These are phyloP conservation scores for Actenoides lindsayi DNA, from an alignment of 2,113 vertebrate genomes.

Conservation along the genomic window DNA sequence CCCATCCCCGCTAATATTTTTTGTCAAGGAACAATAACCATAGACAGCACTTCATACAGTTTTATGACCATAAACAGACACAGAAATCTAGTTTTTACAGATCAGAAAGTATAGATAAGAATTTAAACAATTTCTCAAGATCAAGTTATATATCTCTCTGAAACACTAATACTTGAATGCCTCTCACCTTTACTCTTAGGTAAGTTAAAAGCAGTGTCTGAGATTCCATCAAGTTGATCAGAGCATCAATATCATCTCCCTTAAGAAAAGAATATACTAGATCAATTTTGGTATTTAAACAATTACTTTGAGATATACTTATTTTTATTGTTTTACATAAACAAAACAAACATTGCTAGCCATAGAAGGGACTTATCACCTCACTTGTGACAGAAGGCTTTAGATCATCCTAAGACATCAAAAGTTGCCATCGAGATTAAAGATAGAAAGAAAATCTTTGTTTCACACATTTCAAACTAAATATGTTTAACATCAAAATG, in stretches of 20 bases:
- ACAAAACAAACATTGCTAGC: not conserved
- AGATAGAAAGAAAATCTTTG: not conserved
- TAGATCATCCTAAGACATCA: not conserved
- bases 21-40: not conserved
- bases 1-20: fast-evolving
- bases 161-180: not conserved
- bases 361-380: not conserved
- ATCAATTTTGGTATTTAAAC: not conserved
- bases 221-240: conserved; percentile 49
- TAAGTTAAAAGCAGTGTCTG: conserved; percentile 69
- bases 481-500: not conserved
- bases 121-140: not conserved
- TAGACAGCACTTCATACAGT: not conserved
- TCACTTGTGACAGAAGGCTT: not conserved
- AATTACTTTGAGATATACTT: too few species aligned
- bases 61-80: not conserved
- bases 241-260: not conserved
- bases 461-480: not conserved
- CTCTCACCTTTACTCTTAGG: conserved; percentile 62
- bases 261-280: not conserved
- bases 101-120: not conserved
- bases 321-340: not conserved
- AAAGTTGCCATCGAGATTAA: not conserved
- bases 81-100: not conserved
- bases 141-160: not conserved